These are phyloP conservation scores for Chiroxiphia lanceolata DNA, from an alignment of 2,797 vertebrate genomes.

Conservation along the genomic window DNA sequence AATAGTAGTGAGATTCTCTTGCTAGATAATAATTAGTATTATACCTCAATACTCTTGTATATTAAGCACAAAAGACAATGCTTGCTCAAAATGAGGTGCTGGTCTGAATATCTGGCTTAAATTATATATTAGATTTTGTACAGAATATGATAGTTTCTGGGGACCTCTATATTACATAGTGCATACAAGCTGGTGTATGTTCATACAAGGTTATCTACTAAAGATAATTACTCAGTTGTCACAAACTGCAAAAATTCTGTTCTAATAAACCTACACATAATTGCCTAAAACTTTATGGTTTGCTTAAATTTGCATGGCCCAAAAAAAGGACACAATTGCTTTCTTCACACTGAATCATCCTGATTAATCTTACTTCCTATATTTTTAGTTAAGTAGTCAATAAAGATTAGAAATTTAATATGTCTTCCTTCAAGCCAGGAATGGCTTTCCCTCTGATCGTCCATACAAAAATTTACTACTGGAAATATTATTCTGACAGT, in stretches of 20 bases:
- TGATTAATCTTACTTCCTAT: background rate
- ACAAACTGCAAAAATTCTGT: background rate
- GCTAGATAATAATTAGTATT: conserved; percentile 5
- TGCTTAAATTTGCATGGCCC: background rate
- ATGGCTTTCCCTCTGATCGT: background rate
- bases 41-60: background rate
- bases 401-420: background rate
- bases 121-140: background rate
- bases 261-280: background rate
- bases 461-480: background rate
- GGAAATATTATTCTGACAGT: background rate
- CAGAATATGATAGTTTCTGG: background rate
- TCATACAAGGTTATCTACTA: background rate
- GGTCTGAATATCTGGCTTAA: background rate
- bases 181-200: background rate
- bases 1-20: background rate
- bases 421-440: background rate
- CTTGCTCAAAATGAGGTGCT: background rate
- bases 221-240: background rate
- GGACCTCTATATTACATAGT: background rate
- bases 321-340: background rate
- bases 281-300: background rate
- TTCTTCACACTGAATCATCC: background rate
- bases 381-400: background rate
- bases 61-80: background rate